Base-by-base conservation (phyloP, 2,888 invertebrate species). In the Drosophila atripex region DNA sequence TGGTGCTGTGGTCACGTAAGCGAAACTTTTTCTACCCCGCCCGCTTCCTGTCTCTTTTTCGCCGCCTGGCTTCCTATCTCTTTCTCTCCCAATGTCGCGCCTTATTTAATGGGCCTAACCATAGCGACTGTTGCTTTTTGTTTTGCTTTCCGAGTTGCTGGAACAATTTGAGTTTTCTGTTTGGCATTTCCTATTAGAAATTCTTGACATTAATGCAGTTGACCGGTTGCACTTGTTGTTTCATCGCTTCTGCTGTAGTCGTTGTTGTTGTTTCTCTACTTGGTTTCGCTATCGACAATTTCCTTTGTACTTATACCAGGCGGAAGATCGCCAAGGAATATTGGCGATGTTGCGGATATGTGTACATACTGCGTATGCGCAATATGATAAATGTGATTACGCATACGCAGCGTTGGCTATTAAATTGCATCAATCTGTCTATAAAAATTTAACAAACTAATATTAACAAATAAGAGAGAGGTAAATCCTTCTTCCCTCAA, bases 1-100 rank as follows among this genome's bases (percentile, higher is more conserved):
- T 77, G 80, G 73, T 61, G 61, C 52, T 59, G 46, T 70, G 71
- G 84, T 82, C 86, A 82, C 80, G 87, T 86, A 82, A 80, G 87
- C 85, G 78, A 73, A 83, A 66, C 66, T 79, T 80, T 80, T 75
- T 68, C 21, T 60, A 65, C 38, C 16, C 16, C 41, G 59, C 49
- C 59, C 59, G 18, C 39, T 25, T 28, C 41, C 11, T 57, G 41
- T 43, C 52, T 47, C 63, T 23, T 8, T 60, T 25, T 12, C 61
- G 38, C 4, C 51, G 11, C 43, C 41, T 23, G 55, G 63, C 69
- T 41, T 41, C 54, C 70, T 57, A 51, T 73, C 74, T 69, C 68
- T 68, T 78, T 68, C 76, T 79, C 63, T 54, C 68, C 64, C 75
- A 71, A 69, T 82, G 84, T 84, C 73, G 77, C 78, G 74, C 61